phyloP scores from a whole-genome alignment of 2,888 invertebrate species.

The Bibio marci region DNA sequence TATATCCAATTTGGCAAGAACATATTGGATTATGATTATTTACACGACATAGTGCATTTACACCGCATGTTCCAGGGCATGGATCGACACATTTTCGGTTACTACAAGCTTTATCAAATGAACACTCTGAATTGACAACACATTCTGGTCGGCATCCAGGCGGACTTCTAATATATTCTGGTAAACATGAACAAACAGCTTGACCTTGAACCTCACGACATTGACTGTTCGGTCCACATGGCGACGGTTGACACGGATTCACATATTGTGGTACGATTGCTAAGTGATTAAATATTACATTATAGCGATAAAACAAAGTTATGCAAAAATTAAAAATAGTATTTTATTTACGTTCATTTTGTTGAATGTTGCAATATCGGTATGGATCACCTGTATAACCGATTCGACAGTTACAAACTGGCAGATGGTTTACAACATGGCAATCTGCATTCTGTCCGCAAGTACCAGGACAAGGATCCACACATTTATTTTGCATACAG shows the following conservation, averaged over 20 bases:
- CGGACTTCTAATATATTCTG: constrained; percentile 46
- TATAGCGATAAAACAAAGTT: too few relatives aligned
- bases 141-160: constrained; percentile 52
- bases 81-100: constrained; percentile 70
- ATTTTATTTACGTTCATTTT: constrained; percentile 35
- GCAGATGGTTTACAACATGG: constrained; percentile 49
- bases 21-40: constrained; percentile 50
- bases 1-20: constrained; percentile 51
- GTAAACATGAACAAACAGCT: constrained; percentile 44
- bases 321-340: too few relatives aligned
- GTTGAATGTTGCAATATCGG: constrained; percentile 36
- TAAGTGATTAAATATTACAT: too few relatives aligned
- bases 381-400: constrained; percentile 64
- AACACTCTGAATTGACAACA: constrained; percentile 47
- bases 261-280: constrained; percentile 9
- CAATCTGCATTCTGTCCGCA: constrained; percentile 58
- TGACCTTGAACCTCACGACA: constrained; percentile 46
- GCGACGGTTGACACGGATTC: constrained; percentile 43
- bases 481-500: constrained; percentile 54
- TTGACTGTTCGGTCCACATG: constrained; percentile 56
- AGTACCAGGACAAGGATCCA: constrained; percentile 56
- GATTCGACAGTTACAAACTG: constrained; percentile 52
- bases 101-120: constrained; percentile 41
- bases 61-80: constrained; percentile 67
- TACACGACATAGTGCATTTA: constrained; percentile 55